Percentiles rank a stretch among this genome's conserved stretches.
phyloP scores from a whole-genome alignment of 1,140 invertebrate genomes.

The Drosophila pseudoananassae region DNA sequence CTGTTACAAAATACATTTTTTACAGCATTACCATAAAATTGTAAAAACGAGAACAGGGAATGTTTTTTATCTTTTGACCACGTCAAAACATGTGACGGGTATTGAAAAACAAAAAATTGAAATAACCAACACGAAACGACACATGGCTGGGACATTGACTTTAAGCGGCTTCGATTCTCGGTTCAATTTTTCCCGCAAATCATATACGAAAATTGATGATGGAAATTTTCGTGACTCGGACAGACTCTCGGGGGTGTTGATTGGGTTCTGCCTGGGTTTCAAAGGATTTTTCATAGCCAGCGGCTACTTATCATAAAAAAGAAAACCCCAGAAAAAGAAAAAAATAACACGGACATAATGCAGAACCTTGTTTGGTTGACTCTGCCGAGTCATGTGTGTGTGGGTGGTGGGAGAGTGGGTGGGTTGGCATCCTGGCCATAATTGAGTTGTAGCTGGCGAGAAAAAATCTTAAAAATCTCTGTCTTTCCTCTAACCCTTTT shows the following conservation, averaged over 20 bases:
- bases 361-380: conserved; percentile 46
- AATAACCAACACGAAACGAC: conserved; percentile 28
- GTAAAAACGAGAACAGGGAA: conserved; percentile 43
- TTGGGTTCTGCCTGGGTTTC: conserved; percentile 55
- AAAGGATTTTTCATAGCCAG: conserved; percentile 78
- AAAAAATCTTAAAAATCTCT: conserved; percentile 53
- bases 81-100: conserved; percentile 77
- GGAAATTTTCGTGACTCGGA: conserved; percentile 65
- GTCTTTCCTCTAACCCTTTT: conserved; percentile 39
- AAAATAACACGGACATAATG: conserved; percentile 62
- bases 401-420: conserved; percentile 27
- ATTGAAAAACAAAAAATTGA: conserved; percentile 58
- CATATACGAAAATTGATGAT: conserved; percentile 81
- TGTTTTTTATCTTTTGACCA: conserved; percentile 56
- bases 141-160: conserved; percentile 59
- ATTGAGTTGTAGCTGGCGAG: conserved; percentile 70
- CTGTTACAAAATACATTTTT: conserved; percentile 80
- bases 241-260: conserved; percentile 59
- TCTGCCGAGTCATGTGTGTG: conserved; percentile 75
- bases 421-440: conserved; percentile 66
- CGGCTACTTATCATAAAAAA: conserved; percentile 82
- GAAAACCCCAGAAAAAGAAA: conserved; percentile 14
- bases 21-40: conserved; percentile 80
- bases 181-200: conserved; percentile 71
- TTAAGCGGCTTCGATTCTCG: conserved; percentile 70